Percentiles rank a stretch among this genome's conserved stretches.
Evolutionary conservation across 2,113 vertebrate genomes (phyloP).

Genomic region (Sceloporus tristichus): DNA sequence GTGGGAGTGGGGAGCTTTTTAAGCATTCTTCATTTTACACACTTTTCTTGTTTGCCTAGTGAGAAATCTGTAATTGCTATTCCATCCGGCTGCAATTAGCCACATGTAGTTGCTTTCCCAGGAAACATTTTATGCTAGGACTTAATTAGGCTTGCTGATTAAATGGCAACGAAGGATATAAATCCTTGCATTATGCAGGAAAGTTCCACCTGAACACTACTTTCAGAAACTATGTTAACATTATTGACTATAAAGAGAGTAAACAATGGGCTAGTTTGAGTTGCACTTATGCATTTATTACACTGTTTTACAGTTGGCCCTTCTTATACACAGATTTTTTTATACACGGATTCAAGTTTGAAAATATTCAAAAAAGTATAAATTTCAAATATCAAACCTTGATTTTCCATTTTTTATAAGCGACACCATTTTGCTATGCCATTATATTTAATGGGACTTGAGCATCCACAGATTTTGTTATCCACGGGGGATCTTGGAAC

Average conservation of each 20-base stretch:
- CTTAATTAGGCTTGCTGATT: slow-evolving; percentile 74
- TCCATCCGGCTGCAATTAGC: slow-evolving; percentile 59
- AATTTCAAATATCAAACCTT: too few relatives aligned
- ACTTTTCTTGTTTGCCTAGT: slow-evolving; percentile 36
- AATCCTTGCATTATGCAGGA: slow-evolving; percentile 37
- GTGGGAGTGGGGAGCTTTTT: neutral
- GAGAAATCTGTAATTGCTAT: slow-evolving; percentile 50
- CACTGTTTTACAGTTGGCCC: too few relatives aligned
- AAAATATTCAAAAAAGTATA: too few relatives aligned
- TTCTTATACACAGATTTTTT: neutral
- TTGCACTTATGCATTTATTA: neutral
- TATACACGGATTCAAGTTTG: too few relatives aligned
- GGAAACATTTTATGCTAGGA: slow-evolving; percentile 64
- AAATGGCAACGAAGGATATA: slow-evolving; percentile 70
- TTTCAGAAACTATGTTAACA: neutral
- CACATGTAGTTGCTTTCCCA: slow-evolving; percentile 60
- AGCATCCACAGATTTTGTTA: too few relatives aligned
- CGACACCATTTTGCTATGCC: too few relatives aligned
- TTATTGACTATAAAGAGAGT: neutral
- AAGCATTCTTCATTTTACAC: slow-evolving; percentile 27
- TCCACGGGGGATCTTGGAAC: too few relatives aligned
- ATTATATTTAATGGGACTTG: too few relatives aligned
- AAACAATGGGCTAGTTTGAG: slow-evolving; percentile 9
- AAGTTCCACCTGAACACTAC: slow-evolving; percentile 29
- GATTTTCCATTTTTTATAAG: neutral